Evolutionary conservation across 2,888 invertebrate species (phyloP).

Genomic region (Himalopsyche kuldschensis): DNA sequence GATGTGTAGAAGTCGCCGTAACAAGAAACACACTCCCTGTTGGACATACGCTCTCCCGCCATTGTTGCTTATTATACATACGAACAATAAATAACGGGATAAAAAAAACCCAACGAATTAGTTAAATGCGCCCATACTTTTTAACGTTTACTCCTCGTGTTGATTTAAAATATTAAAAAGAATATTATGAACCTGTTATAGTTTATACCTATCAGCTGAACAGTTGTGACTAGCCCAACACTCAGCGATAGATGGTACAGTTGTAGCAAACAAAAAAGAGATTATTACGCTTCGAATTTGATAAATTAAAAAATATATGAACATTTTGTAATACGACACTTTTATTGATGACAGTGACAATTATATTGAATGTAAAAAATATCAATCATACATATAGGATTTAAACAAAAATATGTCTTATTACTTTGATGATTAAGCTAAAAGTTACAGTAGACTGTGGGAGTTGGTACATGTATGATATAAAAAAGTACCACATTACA

Average conservation of each 20-base stretch:
- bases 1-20: not conserved
- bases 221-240: not conserved
- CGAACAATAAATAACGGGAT: conserved; percentile 39
- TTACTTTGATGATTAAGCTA: too few relatives aligned
- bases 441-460: too few relatives aligned
- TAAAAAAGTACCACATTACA: too few relatives aligned
- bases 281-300: too few relatives aligned
- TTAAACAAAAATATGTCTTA: too few relatives aligned
- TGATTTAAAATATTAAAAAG: conserved; percentile 39
- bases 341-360: too few relatives aligned
- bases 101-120: conserved; percentile 38
- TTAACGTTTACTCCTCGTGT: conserved; percentile 25
- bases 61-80: conserved; percentile 34
- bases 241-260: not conserved
- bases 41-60: conserved; percentile 15
- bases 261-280: not conserved
- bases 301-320: too few relatives aligned
- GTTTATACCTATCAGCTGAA: not conserved
- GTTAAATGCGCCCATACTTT: conserved; percentile 35
- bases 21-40: conserved; percentile 12
- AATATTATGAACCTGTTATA: conserved; percentile 37
- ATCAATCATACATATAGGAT: too few relatives aligned
- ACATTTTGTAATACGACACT: too few relatives aligned
- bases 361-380: too few relatives aligned
- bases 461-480: too few relatives aligned